Evolutionary conservation across 2,888 invertebrate species (phyloP), one percentile per base, ranked within the genome.

Genomic region (Lasiommata megera): DNA sequence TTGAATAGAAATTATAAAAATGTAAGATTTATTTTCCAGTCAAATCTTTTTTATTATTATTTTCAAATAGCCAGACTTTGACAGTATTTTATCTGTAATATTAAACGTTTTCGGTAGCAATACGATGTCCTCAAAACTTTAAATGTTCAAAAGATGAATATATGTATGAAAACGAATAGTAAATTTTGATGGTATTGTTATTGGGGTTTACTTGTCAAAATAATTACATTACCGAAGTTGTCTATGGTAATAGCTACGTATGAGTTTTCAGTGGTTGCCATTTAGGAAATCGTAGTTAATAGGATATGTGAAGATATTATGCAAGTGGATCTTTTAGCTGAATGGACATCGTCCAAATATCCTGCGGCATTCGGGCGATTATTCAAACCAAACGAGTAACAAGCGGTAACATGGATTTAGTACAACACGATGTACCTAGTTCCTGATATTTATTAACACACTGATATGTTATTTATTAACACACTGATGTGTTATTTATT

Each of bases 311-410:
- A 54, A 64, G 66, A 66, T 68, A 68, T 71, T 75, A 73, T 74
- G 71, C 71, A 70, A 72, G 69, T 72, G 67, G 68, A 70, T 71
- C 67, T 66, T 79, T 76, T 80, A 79, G 79, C 70, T 73, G 74
- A 80, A 69, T 77, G 76, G 73, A 65, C 73, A 78, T 69, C 74
- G 76, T 74, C 71, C 69, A 77, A 78, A 79, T 77, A 72, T 75
- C 79, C 77, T 69, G 68, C 73, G 73, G 81, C 77, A 55, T 59
- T 60, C 53, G 44, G 55, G 66, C 67, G 72, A 78, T 80, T 83
- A 82, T 80, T 81, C 79, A 80, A 74, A 80, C 79, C 72, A 70
- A 73, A 74, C 67, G 64, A 72, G 37, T 48, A 37, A 18, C 48
- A 12, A 48, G 12, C 48, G 18, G 14, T 48, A 37, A 48, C 72